A percentile compares a stretch with the other conserved stretches of the same genome.
Evolutionary conservation across 2,113 vertebrate species (phyloP).

Genomic region (Sprattus sprattus): DNA sequence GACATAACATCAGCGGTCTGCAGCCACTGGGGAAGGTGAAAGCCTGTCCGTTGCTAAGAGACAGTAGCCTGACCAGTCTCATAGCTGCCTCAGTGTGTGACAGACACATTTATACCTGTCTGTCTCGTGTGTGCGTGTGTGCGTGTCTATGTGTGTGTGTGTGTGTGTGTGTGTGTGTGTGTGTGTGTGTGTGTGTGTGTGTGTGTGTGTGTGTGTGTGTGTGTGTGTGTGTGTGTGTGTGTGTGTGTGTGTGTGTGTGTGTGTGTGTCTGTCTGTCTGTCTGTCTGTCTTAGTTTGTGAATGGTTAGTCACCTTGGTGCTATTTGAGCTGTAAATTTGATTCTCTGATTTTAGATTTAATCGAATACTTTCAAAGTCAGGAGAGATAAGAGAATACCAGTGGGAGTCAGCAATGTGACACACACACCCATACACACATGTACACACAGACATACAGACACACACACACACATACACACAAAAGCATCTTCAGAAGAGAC

Average conservation of each 20-base stretch:
- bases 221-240: not conserved
- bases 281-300: too few relatives aligned
- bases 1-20: constrained; percentile 37
- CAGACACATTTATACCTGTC: constrained; percentile 36
- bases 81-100: constrained; percentile 45
- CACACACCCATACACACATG: too few relatives aligned
- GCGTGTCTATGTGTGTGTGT: constrained; percentile 15
- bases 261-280: not conserved
- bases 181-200: not conserved
- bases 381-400: too few relatives aligned
- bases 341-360: too few relatives aligned
- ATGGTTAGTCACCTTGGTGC: too few relatives aligned
- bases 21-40: constrained; percentile 48
- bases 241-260: not conserved
- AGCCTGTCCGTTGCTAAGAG: constrained; percentile 73
- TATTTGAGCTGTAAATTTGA: too few relatives aligned
- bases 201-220: not conserved
- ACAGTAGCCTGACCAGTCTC: constrained; percentile 61
- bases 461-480: too few relatives aligned
- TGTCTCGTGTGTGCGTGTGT: constrained; percentile 9
- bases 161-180: constrained; percentile 6
- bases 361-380: too few relatives aligned
- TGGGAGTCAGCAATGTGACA: too few relatives aligned
- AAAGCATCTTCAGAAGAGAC: too few relatives aligned
- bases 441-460: too few relatives aligned